Evolutionary conservation across 2,888 invertebrate genomes (phyloP).

Genomic region (Spialia ferax): DNA sequence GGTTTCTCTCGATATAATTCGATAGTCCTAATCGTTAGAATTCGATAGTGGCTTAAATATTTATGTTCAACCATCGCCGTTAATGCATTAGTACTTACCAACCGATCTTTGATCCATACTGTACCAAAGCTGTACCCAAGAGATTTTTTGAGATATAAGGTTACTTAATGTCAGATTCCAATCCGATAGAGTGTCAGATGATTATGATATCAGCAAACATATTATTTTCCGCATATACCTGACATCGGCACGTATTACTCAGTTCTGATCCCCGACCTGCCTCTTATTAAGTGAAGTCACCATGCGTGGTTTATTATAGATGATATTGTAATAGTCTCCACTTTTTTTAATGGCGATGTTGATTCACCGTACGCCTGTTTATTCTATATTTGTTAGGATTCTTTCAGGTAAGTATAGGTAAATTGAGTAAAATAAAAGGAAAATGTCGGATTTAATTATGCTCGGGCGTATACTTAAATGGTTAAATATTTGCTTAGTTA

Average conservation of each 20-base stretch:
- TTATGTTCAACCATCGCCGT: too few relatives aligned
- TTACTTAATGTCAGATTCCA: too few relatives aligned
- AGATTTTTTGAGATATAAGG: too few relatives aligned
- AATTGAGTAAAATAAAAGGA: neutral
- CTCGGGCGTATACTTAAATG: too few relatives aligned
- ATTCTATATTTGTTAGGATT: neutral
- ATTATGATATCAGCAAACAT: neutral
- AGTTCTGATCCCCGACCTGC: conserved; percentile 23
- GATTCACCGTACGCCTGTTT: conserved; percentile 12
- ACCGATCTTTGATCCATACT: too few relatives aligned
- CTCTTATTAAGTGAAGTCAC: conserved; percentile 33
- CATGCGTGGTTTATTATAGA: conserved; percentile 33
- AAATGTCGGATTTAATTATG: neutral
- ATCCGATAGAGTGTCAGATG: too few relatives aligned
- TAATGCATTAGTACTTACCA: too few relatives aligned
- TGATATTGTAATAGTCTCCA: conserved; percentile 26
- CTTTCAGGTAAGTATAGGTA: neutral
- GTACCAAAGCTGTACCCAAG: too few relatives aligned
- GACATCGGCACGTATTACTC: conserved; percentile 25
- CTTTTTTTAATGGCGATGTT: conserved; percentile 11
- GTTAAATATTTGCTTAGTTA: neutral
- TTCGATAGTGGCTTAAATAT: too few relatives aligned
- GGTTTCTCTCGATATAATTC: too few relatives aligned
- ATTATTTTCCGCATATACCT: conserved; percentile 14
- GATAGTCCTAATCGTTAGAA: too few relatives aligned